Percentiles rank a stretch among this genome's conserved stretches.
Evolutionary conservation across 2,888 invertebrate genomes (phyloP).

Genomic region (Notodonta dromedarius): DNA sequence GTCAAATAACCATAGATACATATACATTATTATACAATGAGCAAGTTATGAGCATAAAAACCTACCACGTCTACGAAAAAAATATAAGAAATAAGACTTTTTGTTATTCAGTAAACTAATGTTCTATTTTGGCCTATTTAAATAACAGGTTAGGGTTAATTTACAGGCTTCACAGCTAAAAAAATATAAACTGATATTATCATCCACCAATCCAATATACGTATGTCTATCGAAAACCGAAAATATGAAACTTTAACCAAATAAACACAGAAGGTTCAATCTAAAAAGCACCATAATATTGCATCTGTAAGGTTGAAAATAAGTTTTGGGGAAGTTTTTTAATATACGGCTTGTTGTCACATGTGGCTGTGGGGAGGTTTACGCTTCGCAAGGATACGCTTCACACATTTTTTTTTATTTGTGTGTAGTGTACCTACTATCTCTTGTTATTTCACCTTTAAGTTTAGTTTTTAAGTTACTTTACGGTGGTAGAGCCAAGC

Average conservation of each 20-base stretch:
- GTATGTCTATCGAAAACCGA: slow-evolving; percentile 32
- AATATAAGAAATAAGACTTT: too few species aligned
- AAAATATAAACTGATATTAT: not conserved
- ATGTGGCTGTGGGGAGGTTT: slow-evolving; percentile 37
- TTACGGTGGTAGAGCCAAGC: too few species aligned
- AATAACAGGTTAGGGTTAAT: too few species aligned
- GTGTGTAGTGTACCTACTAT: too few species aligned
- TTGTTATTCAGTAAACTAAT: too few species aligned
- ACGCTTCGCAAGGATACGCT: slow-evolving; percentile 45
- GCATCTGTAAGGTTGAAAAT: not conserved
- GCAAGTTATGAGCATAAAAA: too few species aligned
- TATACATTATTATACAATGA: too few species aligned
- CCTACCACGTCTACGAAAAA: too few species aligned
- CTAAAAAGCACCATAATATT: not conserved
- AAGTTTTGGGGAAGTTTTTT: slow-evolving; percentile 7
- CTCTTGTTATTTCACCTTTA: slow-evolving; percentile 22
- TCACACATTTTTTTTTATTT: slow-evolving; percentile 11
- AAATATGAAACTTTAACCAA: slow-evolving; percentile 31
- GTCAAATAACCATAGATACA: too few species aligned
- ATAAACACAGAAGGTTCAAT: not conserved
- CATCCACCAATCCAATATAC: not conserved
- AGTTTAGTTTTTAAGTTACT: slow-evolving; percentile 12
- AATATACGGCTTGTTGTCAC: slow-evolving; percentile 15
- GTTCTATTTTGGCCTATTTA: too few species aligned
- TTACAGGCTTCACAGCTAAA: not conserved